A percentile compares a stretch with the other conserved stretches of the same genome.
These are phyloP conservation scores for Allacma fusca DNA, from an alignment of 2,888 invertebrate genomes.

Conservation along the genomic window DNA sequence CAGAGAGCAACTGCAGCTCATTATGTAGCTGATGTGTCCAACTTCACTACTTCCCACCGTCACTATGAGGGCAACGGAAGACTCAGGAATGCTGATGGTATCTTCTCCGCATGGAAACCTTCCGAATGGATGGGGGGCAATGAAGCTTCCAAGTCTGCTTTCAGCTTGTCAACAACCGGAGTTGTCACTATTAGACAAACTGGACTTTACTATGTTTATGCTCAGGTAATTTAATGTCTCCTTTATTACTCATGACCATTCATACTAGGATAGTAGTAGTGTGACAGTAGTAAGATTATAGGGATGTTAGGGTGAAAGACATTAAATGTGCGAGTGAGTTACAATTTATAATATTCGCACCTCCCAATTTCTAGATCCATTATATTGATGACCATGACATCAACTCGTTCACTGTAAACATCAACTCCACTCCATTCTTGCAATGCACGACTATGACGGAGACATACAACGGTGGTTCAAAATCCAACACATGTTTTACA, in stretches of 20 bases:
- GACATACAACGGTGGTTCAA: constrained; percentile 67
- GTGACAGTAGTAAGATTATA: too few relatives aligned
- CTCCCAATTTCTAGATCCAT: constrained; percentile 71
- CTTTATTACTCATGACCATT: not conserved
- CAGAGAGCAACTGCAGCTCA: constrained; percentile 69
- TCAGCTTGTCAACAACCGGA: constrained; percentile 66
- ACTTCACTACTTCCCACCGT: constrained; percentile 69
- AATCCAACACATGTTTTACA: constrained; percentile 79
- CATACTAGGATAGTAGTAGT: too few relatives aligned
- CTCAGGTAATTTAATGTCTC: constrained; percentile 68
- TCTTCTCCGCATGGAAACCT: constrained; percentile 75
- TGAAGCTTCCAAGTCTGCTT: constrained; percentile 54
- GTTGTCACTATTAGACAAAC: constrained; percentile 74
- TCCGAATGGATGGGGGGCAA: constrained; percentile 69
- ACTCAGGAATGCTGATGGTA: constrained; percentile 71
- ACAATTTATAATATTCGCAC: not conserved
- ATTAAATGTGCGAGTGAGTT: not conserved
- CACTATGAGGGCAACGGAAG: constrained; percentile 72
- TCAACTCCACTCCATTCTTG: constrained; percentile 71
- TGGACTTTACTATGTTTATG: constrained; percentile 80
- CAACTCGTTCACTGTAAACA: constrained; percentile 77
- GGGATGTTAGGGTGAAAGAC: too few relatives aligned
- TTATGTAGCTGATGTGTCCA: constrained; percentile 72
- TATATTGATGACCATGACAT: constrained; percentile 80
- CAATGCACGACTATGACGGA: constrained; percentile 79